Evolutionary conservation across 2,113 vertebrate genomes (phyloP), one percentile per base, ranked within the genome.

Genomic region (Marcusenius ussheri): DNA sequence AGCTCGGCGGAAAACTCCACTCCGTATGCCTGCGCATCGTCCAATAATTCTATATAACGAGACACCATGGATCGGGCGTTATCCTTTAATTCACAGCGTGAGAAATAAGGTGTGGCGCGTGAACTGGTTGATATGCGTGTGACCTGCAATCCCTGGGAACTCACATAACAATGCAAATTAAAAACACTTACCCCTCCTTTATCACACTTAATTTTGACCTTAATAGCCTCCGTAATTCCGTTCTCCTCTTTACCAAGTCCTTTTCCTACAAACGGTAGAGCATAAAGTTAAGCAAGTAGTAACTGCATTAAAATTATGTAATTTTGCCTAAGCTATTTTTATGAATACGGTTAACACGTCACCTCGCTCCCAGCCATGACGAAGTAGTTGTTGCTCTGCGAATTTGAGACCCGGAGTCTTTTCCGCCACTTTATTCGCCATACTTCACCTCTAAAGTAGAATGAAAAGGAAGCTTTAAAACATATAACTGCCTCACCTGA

Each of bases 291-390:
- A 58, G 39, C 19, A 88, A 56, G 13, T n/a, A 86, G 19, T 56
- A 62, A 66, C 5, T n/a, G 17, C 21, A 35, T 11, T 56, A 39
- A 74, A 27, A 11, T 1, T 19, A 9, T 21, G 39, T 24, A 70
- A 70, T 15, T 24, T 21, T 13, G 21, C n/a, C 0, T 21, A 35
- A 19, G 13, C 56, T 8, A n/a, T 45, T 7, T 15, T 39, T 11
- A 5, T n/a, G 17, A 56, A 42, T 24, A 45, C 24, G 1, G 15
- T 87, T 13, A 2, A 70, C 3, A 70, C 15, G 47, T 92, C 89
- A 98, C 97, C 98, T 89, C 94, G 94, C 83, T 95, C 94, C 97
- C 98, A 99, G 83, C 97, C 98, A 24, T 98, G 97, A n/a, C 96
- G 95, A n/a, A 94, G 94, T 88, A 98, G 94, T 83, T 97, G 96